Conservation (phyloP, 2,888 invertebrate genomes). For the Eristalinus sepulchralis region DNA sequence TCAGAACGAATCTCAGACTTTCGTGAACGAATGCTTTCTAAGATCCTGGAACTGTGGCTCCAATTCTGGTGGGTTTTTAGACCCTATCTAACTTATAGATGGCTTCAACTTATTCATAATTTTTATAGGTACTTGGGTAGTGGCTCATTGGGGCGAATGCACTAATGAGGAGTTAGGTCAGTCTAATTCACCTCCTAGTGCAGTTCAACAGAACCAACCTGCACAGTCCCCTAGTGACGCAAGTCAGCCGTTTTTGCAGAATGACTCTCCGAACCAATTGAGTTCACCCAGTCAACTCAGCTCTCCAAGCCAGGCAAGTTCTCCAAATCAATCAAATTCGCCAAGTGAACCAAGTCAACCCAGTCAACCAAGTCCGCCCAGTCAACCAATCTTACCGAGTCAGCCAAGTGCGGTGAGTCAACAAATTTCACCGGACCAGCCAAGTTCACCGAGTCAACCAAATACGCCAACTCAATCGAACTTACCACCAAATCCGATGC, state of each 20-base stretch:
- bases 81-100: neutral
- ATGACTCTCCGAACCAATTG: neutral
- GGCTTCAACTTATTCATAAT: neutral
- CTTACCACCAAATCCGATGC: no score
- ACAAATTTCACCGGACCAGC: neutral
- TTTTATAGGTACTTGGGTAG: neutral
- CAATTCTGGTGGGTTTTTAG: neutral
- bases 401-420: neutral
- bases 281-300: neutral
- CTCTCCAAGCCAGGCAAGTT: neutral
- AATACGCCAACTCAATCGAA: neutral
- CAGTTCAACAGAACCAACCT: neutral
- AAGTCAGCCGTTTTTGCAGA: no score
- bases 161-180: neutral
- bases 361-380: neutral
- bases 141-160: neutral
- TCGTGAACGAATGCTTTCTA: neutral
- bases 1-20: neutral
- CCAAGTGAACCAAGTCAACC: no score
- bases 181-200: neutral
- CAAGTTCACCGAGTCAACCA: neutral
- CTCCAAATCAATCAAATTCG: neutral
- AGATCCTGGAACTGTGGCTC: neutral
- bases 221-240: neutral
- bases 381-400: neutral